phyloP scores from a whole-genome alignment of 92 coral and sea anemone species.

The Parazoanthus swiftii region DNA sequence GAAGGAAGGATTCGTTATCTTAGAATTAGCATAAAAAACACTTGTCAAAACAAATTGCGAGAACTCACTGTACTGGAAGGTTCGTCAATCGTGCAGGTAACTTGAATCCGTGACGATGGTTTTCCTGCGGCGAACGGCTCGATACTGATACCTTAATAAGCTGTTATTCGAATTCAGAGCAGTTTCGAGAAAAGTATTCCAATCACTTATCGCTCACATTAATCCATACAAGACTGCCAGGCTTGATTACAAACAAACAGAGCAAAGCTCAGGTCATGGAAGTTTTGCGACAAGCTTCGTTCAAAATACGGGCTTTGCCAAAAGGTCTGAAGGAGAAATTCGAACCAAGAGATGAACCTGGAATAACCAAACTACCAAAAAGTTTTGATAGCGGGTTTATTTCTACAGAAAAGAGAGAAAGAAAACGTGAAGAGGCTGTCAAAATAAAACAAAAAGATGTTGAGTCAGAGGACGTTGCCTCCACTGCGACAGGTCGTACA shows the following conservation, averaged over 20 bases:
- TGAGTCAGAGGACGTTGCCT: neutral
- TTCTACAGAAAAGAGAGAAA: conserved; percentile 3
- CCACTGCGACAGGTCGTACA: neutral
- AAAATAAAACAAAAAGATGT: neutral
- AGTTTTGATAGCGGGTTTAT: conserved; percentile 27
- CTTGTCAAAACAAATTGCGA: neutral
- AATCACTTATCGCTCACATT: neutral
- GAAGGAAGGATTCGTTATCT: neutral
- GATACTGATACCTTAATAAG: neutral
- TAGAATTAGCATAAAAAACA: conserved; percentile 11
- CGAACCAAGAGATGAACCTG: conserved; percentile 20
- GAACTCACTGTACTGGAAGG: neutral
- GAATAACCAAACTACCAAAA: conserved; percentile 30
- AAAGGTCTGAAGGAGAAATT: conserved; percentile 30
- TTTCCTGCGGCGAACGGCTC: neutral
- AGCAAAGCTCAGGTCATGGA: conserved; percentile 11
- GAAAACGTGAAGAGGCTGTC: neutral
- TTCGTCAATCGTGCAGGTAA: neutral
- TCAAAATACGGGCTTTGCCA: conserved; percentile 30
- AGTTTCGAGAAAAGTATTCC: neutral
- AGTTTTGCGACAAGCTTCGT: conserved; percentile 17
- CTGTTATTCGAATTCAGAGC: neutral
- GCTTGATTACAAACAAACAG: conserved; percentile 18
- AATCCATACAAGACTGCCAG: neutral
- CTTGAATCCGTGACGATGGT: neutral